Base-by-base conservation (phyloP, 2,113 vertebrate species). In the Ascaphus truei region DNA sequence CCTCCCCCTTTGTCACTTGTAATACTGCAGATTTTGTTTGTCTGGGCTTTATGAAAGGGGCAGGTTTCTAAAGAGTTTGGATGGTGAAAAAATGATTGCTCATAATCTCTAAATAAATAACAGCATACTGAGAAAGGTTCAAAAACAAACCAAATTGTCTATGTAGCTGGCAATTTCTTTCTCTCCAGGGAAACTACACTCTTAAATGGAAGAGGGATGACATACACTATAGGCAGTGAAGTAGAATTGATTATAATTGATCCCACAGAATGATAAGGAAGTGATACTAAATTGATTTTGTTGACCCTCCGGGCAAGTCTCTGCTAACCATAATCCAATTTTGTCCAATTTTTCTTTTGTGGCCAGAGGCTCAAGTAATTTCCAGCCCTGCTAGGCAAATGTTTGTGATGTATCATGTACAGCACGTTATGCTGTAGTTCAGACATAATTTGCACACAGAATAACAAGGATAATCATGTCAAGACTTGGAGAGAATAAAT, bases 231-330 rank as follows among this genome's bases (percentile, higher is more conserved):
- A 62, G 51, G 37, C 29, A 72, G 76, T 6, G 9, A 72, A 72
- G 20, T 5, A 7, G 15, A 45, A 23, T 23, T 52, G 71, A 69
- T 69, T 63, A 5, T 71, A 71, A 57, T 5, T 62, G 72, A 59
- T 59, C 25, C 37, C 6, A 7, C n/a, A 56, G 30, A 76, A 68
- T 47, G 71, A 36, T 45, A 64, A 53, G 25, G 26, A 33, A 65
- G 62, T 51, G 36, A 30, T 0, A 0, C 37, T 31, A 61, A 47
- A 71, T 55, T 62, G 50, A 55, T 3, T 68, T 73, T 72, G 63
- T n/a, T 50, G 73, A n/a, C 1, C 69, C 62, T 65, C 47, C 30
- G 60, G 63, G 41, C 58, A 64, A 29, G 73, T 51, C 73, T 61
- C 65, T 56, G 63, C 51, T 56, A 56, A 33, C 63, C 25, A 43